These are phyloP conservation scores for Hippocampus guttulatus DNA, from an alignment of 2,113 vertebrate genomes.

Conservation along the genomic window DNA sequence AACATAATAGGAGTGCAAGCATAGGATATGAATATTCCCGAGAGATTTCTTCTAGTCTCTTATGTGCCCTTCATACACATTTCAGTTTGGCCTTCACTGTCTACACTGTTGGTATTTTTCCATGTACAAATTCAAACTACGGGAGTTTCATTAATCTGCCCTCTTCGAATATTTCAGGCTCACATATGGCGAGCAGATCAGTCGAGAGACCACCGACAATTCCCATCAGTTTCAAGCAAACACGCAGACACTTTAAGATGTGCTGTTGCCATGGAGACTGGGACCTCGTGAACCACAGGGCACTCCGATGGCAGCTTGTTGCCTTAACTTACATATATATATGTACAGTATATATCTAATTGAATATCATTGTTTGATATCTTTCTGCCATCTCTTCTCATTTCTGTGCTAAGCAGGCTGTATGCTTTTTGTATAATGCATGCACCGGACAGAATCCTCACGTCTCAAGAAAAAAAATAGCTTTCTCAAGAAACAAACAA, in stretches of 20 bases:
- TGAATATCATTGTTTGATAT: not conserved
- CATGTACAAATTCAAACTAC: slow-evolving; percentile 55
- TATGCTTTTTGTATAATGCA: too few relatives aligned
- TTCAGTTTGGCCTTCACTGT: slow-evolving; percentile 27
- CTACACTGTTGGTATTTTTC: slow-evolving; percentile 64
- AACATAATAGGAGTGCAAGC: not conserved
- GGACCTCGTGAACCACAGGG: not conserved
- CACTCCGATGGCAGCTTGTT: not conserved
- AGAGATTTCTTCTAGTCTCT: not conserved
- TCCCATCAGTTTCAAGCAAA: slow-evolving; percentile 3
- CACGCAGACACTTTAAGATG: not conserved
- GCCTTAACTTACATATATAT: not conserved
- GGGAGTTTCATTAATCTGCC: slow-evolving; percentile 59
- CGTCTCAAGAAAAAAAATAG: too few relatives aligned
- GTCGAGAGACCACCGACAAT: not conserved
- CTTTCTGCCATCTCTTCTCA: not conserved
- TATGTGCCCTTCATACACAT: not conserved
- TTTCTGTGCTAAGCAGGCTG: not conserved
- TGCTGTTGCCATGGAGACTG: not conserved
- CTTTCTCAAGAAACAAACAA: too few relatives aligned
- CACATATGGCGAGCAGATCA: slow-evolving; percentile 32
- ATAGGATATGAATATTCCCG: not conserved
- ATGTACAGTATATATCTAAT: too few relatives aligned
- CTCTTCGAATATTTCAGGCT: slow-evolving; percentile 59
- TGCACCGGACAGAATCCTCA: too few relatives aligned